Evolutionary conservation across 1,140 invertebrate genomes (phyloP).

Genomic region (Agrilus planipennis): DNA sequence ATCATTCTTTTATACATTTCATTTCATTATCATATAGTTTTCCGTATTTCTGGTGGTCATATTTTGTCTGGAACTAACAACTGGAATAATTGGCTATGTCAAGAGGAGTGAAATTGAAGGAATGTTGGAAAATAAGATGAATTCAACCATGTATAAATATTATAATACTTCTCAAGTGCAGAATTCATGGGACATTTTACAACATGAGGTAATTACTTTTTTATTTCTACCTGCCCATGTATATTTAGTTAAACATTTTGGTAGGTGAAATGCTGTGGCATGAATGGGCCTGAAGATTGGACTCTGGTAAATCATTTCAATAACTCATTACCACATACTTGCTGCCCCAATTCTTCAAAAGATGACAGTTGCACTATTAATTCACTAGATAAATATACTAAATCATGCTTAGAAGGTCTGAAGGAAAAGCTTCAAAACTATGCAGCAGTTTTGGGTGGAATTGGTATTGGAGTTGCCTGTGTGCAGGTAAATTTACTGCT

Average conservation of each 20-base stretch:
- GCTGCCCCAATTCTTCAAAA: conserved; percentile 46
- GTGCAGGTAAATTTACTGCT: conserved; percentile 49
- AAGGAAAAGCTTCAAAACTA: conserved; percentile 52
- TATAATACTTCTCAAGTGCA: conserved; percentile 42
- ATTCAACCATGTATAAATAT: conserved; percentile 56
- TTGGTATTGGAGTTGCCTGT: conserved; percentile 65
- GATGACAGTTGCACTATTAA: conserved; percentile 42
- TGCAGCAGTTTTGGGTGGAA: conserved; percentile 57
- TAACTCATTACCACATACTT: conserved; percentile 49
- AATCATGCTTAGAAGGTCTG: conserved; percentile 56
- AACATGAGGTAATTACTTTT: conserved; percentile 55
- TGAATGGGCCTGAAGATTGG: conserved; percentile 58
- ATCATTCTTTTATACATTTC: background rate
- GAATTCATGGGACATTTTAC: conserved; percentile 63
- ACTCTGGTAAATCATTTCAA: conserved; percentile 38
- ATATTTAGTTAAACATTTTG: conserved; percentile 18
- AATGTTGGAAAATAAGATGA: conserved; percentile 53
- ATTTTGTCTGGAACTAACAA: conserved; percentile 72
- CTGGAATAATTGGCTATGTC: conserved; percentile 75
- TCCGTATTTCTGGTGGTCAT: conserved; percentile 68
- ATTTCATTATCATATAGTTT: conserved; percentile 48
- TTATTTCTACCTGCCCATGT: background rate
- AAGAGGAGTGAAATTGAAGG: conserved; percentile 56
- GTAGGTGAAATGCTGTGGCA: conserved; percentile 70
- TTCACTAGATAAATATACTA: conserved; percentile 32